Conservation (phyloP, 2,797 vertebrate genomes). For the Lemur catta region DNA sequence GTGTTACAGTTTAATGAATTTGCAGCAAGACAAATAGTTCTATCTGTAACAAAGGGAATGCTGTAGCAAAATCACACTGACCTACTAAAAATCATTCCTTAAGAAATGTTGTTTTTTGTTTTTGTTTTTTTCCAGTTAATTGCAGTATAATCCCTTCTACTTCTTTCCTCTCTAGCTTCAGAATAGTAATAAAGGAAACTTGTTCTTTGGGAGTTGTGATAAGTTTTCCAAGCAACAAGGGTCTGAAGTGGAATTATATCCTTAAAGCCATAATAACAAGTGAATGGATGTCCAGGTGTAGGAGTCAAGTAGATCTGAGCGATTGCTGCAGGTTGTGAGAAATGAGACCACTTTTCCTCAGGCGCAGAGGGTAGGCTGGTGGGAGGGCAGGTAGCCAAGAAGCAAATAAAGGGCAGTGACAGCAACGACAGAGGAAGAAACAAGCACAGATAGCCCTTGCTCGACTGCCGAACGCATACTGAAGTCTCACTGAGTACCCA, state of each 20-base stretch:
- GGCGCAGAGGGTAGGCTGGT: neutral
- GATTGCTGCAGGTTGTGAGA: neutral
- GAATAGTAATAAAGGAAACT: neutral
- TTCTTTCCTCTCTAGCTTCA: neutral
- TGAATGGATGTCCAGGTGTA: neutral
- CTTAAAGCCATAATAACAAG: neutral
- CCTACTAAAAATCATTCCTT: neutral
- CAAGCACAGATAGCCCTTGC: neutral
- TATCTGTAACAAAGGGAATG: neutral
- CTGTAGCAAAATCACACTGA: neutral
- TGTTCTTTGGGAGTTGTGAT: neutral
- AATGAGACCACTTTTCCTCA: neutral
- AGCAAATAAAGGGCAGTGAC: rapidly evolving
- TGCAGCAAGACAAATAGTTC: neutral
- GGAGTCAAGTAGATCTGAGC: neutral
- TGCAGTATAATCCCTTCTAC: neutral
- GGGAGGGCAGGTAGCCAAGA: no score
- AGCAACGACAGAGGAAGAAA: no score
- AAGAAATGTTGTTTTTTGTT: neutral
- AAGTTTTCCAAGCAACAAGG: neutral
- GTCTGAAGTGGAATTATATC: neutral
- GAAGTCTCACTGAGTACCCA: neutral
- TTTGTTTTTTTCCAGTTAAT: neutral
- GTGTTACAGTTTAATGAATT: conserved; percentile 25
- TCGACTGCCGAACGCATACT: neutral